phyloP scores from a whole-genome alignment of 1,140 invertebrate genomes.

The Euura lappo region DNA sequence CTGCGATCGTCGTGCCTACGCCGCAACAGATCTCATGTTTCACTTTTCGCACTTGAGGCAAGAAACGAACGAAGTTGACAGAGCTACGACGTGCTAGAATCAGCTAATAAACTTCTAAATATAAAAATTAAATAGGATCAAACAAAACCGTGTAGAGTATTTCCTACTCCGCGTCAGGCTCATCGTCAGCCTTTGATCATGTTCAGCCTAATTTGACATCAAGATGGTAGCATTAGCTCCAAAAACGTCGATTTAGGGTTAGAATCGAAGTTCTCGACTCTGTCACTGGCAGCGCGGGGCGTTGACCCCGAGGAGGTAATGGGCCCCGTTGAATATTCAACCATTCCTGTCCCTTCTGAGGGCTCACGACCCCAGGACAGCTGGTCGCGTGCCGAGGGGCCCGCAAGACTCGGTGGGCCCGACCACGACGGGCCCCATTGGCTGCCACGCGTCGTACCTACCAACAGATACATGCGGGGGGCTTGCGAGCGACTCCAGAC shows the following conservation, averaged over 20 bases:
- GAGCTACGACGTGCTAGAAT: too few relatives aligned
- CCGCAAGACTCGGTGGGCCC: constrained; percentile 5
- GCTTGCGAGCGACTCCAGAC: too few relatives aligned
- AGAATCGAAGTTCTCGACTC: background rate
- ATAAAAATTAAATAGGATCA: too few relatives aligned
- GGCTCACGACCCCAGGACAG: background rate
- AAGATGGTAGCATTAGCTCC: too few relatives aligned
- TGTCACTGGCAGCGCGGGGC: background rate
- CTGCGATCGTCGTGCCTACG: background rate
- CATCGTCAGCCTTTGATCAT: too few relatives aligned
- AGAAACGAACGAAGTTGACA: background rate
- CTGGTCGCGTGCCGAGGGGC: constrained; percentile 5
- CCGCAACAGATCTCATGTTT: background rate
- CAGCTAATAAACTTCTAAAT: too few relatives aligned
- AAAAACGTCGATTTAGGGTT: too few relatives aligned
- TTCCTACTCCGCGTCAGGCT: too few relatives aligned
- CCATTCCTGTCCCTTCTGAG: background rate
- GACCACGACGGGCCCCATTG: background rate
- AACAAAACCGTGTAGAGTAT: too few relatives aligned
- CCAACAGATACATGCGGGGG: too few relatives aligned
- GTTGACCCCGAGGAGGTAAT: background rate
- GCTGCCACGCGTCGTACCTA: background rate
- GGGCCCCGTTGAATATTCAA: background rate
- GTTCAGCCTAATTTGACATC: too few relatives aligned
- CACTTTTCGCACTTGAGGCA: background rate